Percentiles rank a stretch among this genome's conserved stretches.
Conservation (phyloP, 1,140 invertebrate genomes). For the Brachionus calyciflorus region DNA sequence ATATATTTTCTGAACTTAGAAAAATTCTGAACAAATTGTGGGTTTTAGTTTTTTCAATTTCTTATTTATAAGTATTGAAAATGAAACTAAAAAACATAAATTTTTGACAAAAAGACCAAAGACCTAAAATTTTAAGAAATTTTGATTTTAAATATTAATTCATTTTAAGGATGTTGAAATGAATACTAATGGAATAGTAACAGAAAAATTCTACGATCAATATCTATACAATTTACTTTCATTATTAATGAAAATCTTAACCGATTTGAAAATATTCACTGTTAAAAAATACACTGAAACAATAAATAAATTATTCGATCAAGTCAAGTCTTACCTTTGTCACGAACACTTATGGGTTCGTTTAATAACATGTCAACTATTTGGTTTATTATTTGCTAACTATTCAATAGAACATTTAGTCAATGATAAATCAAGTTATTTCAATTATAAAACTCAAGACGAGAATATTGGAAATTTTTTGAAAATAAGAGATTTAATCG, state of each 20-base stretch:
- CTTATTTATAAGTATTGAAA: no score
- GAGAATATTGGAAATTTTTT: slow-evolving; percentile 49
- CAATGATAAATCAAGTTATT: slow-evolving; percentile 46
- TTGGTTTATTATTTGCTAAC: slow-evolving; percentile 69
- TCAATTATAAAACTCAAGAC: slow-evolving; percentile 47
- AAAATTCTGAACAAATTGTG: no score
- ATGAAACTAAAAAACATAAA: no score
- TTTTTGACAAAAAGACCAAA: no score
- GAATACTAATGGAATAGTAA: neutral
- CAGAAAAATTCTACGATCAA: slow-evolving; percentile 45
- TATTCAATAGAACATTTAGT: slow-evolving; percentile 67
- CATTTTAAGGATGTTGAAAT: neutral
- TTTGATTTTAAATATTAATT: neutral
- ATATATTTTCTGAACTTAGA: no score
- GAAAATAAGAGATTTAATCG: slow-evolving; percentile 66
- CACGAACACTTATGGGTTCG: slow-evolving; percentile 74
- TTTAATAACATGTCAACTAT: slow-evolving; percentile 70
- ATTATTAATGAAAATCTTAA: slow-evolving; percentile 66
- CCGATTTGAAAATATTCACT: slow-evolving; percentile 63
- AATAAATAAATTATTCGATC: slow-evolving; percentile 63
- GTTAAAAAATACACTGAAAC: slow-evolving; percentile 59
- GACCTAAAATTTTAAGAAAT: neutral
- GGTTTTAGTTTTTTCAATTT: no score
- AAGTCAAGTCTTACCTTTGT: slow-evolving; percentile 57
- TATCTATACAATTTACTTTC: slow-evolving; percentile 58